Conservation (phyloP, 2,888 invertebrate species). For the Zele albiditarsus region DNA sequence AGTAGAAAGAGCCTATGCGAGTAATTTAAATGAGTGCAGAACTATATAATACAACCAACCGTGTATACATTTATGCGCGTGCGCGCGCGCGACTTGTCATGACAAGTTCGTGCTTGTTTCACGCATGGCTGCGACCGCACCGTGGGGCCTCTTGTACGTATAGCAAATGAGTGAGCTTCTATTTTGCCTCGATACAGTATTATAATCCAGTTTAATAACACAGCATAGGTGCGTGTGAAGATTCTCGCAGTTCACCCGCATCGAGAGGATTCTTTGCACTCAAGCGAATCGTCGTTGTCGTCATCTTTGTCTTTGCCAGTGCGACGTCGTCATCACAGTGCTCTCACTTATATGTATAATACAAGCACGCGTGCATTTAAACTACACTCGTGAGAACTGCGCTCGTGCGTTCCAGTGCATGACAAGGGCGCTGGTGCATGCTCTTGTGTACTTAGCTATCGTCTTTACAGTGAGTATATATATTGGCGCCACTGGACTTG, state of each 20-base stretch:
- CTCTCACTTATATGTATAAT: not conserved
- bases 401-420: conserved; percentile 46
- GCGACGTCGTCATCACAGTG: conserved; percentile 8
- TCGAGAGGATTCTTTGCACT: conserved; percentile 35
- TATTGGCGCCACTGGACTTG: conserved; percentile 40
- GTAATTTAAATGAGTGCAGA: conserved; percentile 43
- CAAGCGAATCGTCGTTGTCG: conserved; percentile 41
- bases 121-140: conserved; percentile 47
- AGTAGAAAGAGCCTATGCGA: not conserved
- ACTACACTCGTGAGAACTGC: conserved; percentile 49
- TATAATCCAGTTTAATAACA: no score
- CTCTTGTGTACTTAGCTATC: not conserved
- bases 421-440: not conserved
- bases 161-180: not conserved
- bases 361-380: conserved; percentile 41
- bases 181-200: not conserved
- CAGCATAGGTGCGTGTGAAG: no score
- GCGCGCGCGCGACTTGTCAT: conserved; percentile 42
- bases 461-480: not conserved
- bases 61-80: not conserved
- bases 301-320: conserved; percentile 18
- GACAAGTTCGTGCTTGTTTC: conserved; percentile 45
- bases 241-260: conserved; percentile 27
- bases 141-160: conserved; percentile 21
- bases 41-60: conserved; percentile 1